A percentile compares a stretch with the other conserved stretches of the same genome.
Evolutionary conservation across 2,113 vertebrate genomes (phyloP).

Genomic region (Ictalurus furcatus): DNA sequence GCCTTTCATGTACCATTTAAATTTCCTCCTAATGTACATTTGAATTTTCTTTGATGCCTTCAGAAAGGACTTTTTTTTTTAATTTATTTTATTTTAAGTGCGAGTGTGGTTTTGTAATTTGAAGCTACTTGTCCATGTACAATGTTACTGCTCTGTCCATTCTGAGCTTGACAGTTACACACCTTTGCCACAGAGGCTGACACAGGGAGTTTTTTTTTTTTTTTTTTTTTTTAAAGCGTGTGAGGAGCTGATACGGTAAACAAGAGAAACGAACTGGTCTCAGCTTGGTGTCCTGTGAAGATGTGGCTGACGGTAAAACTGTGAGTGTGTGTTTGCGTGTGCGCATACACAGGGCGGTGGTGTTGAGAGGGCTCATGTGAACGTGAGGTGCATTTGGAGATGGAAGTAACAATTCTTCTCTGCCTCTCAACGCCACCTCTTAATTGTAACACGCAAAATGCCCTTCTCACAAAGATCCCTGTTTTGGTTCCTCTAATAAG

Average conservation of each 20-base stretch:
- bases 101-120: not conserved
- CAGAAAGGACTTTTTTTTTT: not conserved
- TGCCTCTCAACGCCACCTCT: slow-evolving; percentile 39
- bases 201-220: slow-evolving; percentile 47
- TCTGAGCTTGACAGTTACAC: slow-evolving; percentile 52
- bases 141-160: not conserved
- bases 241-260: slow-evolving; percentile 64
- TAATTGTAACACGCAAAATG: slow-evolving; percentile 41
- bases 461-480: slow-evolving; percentile 35
- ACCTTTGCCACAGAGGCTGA: slow-evolving; percentile 69
- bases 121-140: not conserved
- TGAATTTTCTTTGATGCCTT: not conserved
- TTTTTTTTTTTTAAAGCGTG: slow-evolving; percentile 52
- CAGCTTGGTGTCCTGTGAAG: not conserved
- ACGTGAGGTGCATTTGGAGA: slow-evolving; percentile 33
- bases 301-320: slow-evolving; percentile 23
- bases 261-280: not conserved
- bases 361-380: slow-evolving; percentile 15
- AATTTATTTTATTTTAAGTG: too few relatives aligned
- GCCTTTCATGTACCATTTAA: not conserved
- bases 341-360: not conserved
- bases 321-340: not conserved
- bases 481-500: slow-evolving; percentile 47
- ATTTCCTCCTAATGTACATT: not conserved
- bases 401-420: slow-evolving; percentile 33